Evolutionary conservation across 2,888 invertebrate genomes (phyloP).

Genomic region (Glaucopsyche alexis): DNA sequence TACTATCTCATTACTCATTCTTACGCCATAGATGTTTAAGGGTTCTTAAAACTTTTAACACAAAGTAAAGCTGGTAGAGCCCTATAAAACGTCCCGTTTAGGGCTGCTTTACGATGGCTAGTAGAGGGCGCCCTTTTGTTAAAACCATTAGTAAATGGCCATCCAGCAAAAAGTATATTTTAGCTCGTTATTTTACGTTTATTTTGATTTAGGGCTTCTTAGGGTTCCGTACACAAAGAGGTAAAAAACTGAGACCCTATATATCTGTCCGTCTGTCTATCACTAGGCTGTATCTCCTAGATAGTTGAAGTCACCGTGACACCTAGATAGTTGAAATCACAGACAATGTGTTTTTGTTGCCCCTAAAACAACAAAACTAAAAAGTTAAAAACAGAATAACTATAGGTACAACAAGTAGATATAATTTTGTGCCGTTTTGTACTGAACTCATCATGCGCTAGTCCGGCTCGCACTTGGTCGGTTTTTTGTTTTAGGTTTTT

Average conservation of each 20-base stretch:
- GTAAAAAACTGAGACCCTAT: background rate
- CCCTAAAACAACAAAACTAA: no score
- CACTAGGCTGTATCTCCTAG: no score
- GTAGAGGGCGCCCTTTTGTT: background rate
- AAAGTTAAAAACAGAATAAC: no score
- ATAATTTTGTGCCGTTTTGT: no score
- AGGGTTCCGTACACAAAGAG: background rate
- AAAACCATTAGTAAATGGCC: slow-evolving; percentile 11
- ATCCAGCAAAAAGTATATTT: background rate
- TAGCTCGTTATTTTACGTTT: background rate
- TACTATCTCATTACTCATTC: background rate
- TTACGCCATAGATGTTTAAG: background rate
- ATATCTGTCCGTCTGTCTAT: no score
- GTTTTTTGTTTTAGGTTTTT: no score
- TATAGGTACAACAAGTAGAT: no score
- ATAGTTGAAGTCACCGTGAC: no score
- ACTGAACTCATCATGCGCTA: no score
- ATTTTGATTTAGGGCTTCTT: background rate
- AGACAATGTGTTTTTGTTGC: no score
- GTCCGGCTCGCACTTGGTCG: no score
- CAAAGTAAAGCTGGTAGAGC: slow-evolving; percentile 3
- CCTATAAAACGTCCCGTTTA: background rate
- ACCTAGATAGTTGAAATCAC: no score
- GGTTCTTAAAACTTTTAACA: background rate
- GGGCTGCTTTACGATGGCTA: background rate